Evolutionary conservation across 1,140 invertebrate genomes (phyloP), one percentile per base, ranked within the genome.

Genomic region (Bombus picipes): DNA sequence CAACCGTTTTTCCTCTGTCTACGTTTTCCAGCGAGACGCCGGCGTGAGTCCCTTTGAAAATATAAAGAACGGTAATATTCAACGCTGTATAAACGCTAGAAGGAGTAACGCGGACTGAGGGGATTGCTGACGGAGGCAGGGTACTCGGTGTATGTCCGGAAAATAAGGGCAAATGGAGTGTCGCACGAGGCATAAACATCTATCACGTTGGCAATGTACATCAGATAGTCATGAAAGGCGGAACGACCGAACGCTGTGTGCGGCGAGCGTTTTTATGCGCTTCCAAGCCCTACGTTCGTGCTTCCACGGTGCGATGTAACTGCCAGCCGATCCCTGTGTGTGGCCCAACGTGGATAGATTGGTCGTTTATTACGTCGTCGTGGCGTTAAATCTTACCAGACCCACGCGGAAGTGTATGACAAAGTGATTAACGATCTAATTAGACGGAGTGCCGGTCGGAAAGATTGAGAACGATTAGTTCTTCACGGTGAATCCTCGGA

Each of bases 151-250:
- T 34, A 41, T 59, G 85, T 57, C 66, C 86, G 83, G 86, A 76
- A 89, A 89, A 89, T 89, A 91, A 88, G 89, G 81, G 75, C 65
- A 88, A 85, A 88, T 85, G 87, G 85, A 88, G 88, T 83, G 85
- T 83, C 83, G 90, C 87, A 59, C 78, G 74, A 81, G 79, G 72
- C 81, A 85, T 87, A 90, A 87, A 85, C 90, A 92, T 92, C 85
- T 77, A 86, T 90, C 87, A 76, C 65, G 66, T 84, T 73, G 86
- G 70, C 86, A 85, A 88, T 88, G 89, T 89, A 87, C 91, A 92
- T 92, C 88, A 91, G 91, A 91, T 92, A 88, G 87, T 92, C 88
- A 89, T 92, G 91, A 90, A 90, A 92, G 86, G 72, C 66, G 83
- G 83, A 87, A 87, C 86, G 86, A 87, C 77, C 86, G 72, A 85